Evolutionary conservation across 2,797 vertebrate species (phyloP), one percentile per base, ranked within the genome.

Genomic region (Argya squamiceps): DNA sequence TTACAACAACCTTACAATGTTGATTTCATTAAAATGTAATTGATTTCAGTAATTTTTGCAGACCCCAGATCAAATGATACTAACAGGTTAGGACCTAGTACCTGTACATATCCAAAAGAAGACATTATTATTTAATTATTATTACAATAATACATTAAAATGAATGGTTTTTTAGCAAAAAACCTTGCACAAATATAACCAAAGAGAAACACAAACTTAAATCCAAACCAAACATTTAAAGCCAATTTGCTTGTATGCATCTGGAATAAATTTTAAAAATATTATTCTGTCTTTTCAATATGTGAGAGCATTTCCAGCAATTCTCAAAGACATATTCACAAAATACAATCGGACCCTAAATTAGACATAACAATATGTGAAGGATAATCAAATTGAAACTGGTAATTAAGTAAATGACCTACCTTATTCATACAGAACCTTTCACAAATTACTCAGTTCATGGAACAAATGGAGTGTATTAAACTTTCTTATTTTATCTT

Each of bases 401-500:
- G 12, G 6, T 39, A 52, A 2, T 1, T 34, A 3, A 4, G 29
- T 53, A 68, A 60, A 49, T 60, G 32, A 47, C 24, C 20, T 64
- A 43, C 32, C 13, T 84, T 70, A 84, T 53, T 78, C 41, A 64
- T 78, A 29, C 4, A 53, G n/a, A 5, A 70, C 27, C 30, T 82
- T 90, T 34, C 29, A 64, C 52, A 76, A 71, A 79, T 64, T 14
- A 60, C 26, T 76, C 71, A 64, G 44, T 76, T 90, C 46, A 76
- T 56, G 56, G 86, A 36, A 56, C 32, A 88, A 86, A 30, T 75
- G 14, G n/a, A 89, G 9, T 67, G 36, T 79, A 75, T 52, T 52
- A 89, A 91, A 93, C 47, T 10, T 92, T 65, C 63, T 62, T 19
- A 79, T 94, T 95, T 97, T 89, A 77, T 52, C 69, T 77, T 92